A percentile compares a stretch with the other conserved stretches of the same genome.
Evolutionary conservation across 2,797 vertebrate species (phyloP).

Genomic region (Rhinoraja longicauda): DNA sequence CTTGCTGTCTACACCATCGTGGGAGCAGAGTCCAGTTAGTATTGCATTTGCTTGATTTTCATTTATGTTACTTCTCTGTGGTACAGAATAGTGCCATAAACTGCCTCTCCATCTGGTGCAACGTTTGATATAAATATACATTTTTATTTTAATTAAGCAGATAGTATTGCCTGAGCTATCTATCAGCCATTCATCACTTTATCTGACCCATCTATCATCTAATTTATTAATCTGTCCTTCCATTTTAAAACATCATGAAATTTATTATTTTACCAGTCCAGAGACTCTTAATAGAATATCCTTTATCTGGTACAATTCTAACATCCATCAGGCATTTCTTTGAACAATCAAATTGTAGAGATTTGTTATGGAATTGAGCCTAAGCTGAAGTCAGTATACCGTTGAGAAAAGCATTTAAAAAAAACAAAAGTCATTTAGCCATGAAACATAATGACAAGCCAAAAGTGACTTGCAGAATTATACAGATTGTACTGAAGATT

Average conservation of each 20-base stretch:
- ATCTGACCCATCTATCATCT: constrained; percentile 37
- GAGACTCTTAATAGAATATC: constrained; percentile 19
- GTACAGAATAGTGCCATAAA: not conserved
- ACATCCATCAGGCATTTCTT: constrained; percentile 8
- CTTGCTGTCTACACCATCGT: not conserved
- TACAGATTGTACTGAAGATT: not conserved
- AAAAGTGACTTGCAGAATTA: not conserved
- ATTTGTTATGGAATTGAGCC: not conserved
- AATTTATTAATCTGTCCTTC: constrained; percentile 34
- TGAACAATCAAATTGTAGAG: constrained; percentile 26
- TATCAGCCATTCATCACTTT: constrained; percentile 36
- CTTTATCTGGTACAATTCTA: constrained; percentile 19
- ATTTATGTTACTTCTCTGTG: not conserved
- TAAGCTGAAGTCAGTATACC: not conserved
- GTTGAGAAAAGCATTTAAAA: not conserved
- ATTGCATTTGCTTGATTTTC: not conserved
- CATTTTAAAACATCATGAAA: constrained; percentile 32
- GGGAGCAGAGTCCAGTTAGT: not conserved
- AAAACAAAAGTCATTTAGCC: not conserved
- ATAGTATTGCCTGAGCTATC: constrained; percentile 33
- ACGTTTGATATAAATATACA: constrained; percentile 9
- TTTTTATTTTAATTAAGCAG: constrained; percentile 38
- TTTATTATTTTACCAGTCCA: constrained; percentile 31
- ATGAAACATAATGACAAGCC: not conserved
- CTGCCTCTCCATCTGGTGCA: not conserved